Conservation (phyloP, 1,140 invertebrate species). For the Amyelois transitella region DNA sequence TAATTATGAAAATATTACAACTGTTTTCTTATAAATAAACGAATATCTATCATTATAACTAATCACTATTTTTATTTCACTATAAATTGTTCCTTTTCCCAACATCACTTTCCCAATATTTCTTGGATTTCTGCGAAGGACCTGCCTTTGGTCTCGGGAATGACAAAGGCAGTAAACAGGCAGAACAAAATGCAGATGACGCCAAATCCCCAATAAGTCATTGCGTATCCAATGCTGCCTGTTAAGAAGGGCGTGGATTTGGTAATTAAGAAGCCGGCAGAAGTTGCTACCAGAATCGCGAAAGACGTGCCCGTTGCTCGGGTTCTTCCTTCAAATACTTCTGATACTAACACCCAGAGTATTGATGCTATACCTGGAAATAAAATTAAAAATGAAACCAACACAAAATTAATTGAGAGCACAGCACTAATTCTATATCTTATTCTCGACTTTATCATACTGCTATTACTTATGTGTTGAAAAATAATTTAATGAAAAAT, state of each 20-base stretch:
- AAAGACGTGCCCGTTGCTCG: constrained; percentile 33
- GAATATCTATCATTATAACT: not conserved
- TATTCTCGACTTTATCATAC: no score
- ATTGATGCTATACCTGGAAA: constrained; percentile 49
- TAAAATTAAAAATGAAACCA: no score
- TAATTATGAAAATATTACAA: not conserved
- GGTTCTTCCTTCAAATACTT: constrained; percentile 44
- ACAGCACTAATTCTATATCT: no score
- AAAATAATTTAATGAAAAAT: not conserved
- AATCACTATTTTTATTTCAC: not conserved
- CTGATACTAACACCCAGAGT: constrained; percentile 36
- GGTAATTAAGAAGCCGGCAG: constrained; percentile 77
- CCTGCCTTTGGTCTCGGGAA: constrained; percentile 78
- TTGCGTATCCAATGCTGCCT: constrained; percentile 67
- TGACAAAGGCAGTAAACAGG: constrained; percentile 70
- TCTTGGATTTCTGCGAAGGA: constrained; percentile 75
- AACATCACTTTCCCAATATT: constrained; percentile 20
- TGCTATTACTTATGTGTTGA: no score
- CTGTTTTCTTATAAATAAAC: not conserved
- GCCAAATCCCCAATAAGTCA: constrained; percentile 78
- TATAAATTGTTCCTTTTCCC: not conserved
- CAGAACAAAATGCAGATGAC: constrained; percentile 71
- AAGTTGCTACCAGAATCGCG: constrained; percentile 68
- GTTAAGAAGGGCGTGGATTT: constrained; percentile 74
- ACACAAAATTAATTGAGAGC: no score